Conservation (phyloP, 2,113 vertebrate species). For the Hipposideros armiger region DNA sequence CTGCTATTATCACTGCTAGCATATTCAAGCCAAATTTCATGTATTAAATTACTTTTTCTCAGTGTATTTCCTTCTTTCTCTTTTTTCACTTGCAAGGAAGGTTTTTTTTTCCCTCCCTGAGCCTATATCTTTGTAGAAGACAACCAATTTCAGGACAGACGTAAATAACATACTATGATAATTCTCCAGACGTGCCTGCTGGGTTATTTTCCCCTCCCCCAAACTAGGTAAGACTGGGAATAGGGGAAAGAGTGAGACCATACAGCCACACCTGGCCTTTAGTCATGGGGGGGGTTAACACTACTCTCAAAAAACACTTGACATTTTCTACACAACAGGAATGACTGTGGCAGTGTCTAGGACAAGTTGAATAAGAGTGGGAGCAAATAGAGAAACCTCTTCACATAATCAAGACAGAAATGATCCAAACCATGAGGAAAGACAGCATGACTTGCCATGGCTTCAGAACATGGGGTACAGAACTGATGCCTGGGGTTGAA, state of each 20-base stretch:
- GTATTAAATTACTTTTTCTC: not conserved
- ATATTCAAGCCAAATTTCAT: not conserved
- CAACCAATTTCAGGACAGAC: not conserved
- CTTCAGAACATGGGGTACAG: no score
- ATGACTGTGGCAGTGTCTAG: not conserved
- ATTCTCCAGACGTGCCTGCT: not conserved
- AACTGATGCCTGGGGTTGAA: not conserved
- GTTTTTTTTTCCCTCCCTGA: not conserved
- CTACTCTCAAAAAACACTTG: not conserved
- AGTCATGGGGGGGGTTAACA: not conserved
- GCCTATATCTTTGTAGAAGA: not conserved
- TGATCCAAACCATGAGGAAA: not conserved
- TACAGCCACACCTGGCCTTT: not conserved
- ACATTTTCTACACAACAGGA: not conserved
- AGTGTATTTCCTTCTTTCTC: not conserved
- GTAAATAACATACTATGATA: not conserved
- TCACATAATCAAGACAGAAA: not conserved
- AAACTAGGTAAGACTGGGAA: not conserved
- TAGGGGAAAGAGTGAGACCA: not conserved
- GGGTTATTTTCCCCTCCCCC: not conserved
- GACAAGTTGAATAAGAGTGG: not conserved
- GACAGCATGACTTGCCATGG: no score
- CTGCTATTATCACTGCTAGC: not conserved
- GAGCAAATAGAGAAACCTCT: rapidly evolving
- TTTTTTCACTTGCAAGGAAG: not conserved